phyloP scores from a whole-genome alignment of 2,888 invertebrate species.

The Cataglyphis rosenhaueri region DNA sequence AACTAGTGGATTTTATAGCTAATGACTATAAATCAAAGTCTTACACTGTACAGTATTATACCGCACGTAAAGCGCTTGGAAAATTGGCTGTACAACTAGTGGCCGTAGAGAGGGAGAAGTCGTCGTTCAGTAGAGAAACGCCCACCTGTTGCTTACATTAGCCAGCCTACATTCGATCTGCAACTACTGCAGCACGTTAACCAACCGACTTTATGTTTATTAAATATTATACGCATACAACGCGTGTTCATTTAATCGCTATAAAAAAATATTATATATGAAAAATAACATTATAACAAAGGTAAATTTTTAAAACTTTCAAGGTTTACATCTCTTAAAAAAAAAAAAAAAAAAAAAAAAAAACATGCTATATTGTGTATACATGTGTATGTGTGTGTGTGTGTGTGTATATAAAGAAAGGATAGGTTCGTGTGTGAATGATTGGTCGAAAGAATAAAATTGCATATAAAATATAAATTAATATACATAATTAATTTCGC shows the following conservation, averaged over 20 bases:
- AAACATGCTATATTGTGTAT: not conserved
- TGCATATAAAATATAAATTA: not conserved
- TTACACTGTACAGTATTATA: not conserved
- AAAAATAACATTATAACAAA: not conserved
- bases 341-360: not conserved
- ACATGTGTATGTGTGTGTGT: not conserved
- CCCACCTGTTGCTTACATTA: slow-evolving; percentile 78
- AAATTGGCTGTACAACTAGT: slow-evolving; percentile 25
- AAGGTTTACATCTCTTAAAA: not conserved
- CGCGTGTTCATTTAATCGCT: slow-evolving; percentile 8
- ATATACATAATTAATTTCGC: not conserved
- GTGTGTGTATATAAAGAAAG: too few species aligned
- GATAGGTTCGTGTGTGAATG: not conserved
- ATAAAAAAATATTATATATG: not conserved
- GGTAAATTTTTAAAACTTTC: not conserved
- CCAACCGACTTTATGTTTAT: slow-evolving; percentile 41
- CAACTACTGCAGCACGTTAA: slow-evolving; percentile 61
- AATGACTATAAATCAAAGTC: not conserved
- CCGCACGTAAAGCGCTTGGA: not conserved
- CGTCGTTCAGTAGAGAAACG: slow-evolving; percentile 70
- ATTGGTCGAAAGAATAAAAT: not conserved
- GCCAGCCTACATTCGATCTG: slow-evolving; percentile 66
- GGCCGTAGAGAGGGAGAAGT: slow-evolving; percentile 24
- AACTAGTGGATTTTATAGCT: not conserved
- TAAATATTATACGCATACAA: not conserved